A percentile compares a stretch with the other conserved stretches of the same genome.
These are phyloP conservation scores for Anniella stebbinsi DNA, from an alignment of 2,797 vertebrate genomes.

Conservation along the genomic window DNA sequence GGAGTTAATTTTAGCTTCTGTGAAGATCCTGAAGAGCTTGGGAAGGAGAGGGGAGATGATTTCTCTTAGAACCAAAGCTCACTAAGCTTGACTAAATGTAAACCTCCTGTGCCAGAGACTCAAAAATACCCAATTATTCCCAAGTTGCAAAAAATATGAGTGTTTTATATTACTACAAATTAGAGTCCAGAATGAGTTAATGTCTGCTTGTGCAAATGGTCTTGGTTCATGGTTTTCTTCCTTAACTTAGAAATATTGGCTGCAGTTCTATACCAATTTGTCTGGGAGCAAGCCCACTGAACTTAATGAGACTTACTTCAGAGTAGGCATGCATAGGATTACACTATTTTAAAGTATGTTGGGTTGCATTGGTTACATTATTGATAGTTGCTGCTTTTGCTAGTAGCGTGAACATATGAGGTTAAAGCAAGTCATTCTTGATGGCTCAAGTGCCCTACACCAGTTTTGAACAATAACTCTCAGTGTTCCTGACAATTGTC, in stretches of 20 bases:
- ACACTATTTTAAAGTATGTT: background rate
- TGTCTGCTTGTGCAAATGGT: background rate
- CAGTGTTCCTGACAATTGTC: no score
- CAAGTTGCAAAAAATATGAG: background rate
- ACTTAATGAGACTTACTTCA: background rate
- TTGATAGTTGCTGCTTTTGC: background rate
- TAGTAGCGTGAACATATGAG: background rate
- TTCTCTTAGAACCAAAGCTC: slow-evolving; percentile 5
- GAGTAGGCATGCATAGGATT: background rate
- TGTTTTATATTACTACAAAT: background rate
- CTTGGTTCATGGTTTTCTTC: background rate
- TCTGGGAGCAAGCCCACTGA: background rate
- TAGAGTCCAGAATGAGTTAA: background rate
- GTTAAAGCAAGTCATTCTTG: background rate
- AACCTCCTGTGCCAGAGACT: slow-evolving; percentile 36
- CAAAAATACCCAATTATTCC: background rate
- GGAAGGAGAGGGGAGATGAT: background rate
- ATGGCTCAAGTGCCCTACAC: background rate
- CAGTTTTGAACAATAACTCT: no score
- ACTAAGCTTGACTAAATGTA: background rate
- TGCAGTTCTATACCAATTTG: background rate
- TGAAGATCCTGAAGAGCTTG: slow-evolving; percentile 15
- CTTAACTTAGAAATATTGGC: background rate
- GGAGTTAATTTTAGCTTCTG: background rate
- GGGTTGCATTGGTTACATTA: no score